phyloP scores from a whole-genome alignment of 2,113 vertebrate species.

The Opisthocomus hoazin region DNA sequence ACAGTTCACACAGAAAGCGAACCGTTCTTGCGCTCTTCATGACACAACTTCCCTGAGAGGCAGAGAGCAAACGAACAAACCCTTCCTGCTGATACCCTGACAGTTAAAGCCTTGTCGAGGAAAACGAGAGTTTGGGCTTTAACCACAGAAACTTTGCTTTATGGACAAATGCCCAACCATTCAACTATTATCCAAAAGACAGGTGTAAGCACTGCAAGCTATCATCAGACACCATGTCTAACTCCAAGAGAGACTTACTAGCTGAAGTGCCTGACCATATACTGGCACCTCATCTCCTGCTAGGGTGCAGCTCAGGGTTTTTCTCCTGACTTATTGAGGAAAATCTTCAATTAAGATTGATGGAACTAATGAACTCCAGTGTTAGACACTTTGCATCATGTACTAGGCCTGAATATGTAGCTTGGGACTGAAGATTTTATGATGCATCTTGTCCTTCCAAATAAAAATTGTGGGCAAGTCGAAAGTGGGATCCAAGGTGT shows the following conservation, averaged over 20 bases:
- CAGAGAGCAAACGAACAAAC: background rate
- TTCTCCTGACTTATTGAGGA: background rate
- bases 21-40: background rate
- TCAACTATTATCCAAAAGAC: background rate
- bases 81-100: background rate
- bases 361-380: background rate
- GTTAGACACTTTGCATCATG: background rate
- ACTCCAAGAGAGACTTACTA: background rate
- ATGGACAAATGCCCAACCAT: background rate
- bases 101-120: background rate
- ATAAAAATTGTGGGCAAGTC: background rate
- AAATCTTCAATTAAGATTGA: background rate
- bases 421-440: background rate
- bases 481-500: background rate
- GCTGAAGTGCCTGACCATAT: background rate
- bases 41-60: background rate
- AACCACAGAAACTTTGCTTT: background rate
- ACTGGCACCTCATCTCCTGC: accelerated
- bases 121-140: background rate
- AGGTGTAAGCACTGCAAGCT: background rate
- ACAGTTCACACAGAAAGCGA: background rate
- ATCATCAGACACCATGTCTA: background rate
- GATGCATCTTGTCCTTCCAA: background rate
- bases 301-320: background rate
- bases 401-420: background rate